phyloP scores from a whole-genome alignment of 37 sponge, comb jelly and placozoan genomes.

The Eunapius fragilis region DNA sequence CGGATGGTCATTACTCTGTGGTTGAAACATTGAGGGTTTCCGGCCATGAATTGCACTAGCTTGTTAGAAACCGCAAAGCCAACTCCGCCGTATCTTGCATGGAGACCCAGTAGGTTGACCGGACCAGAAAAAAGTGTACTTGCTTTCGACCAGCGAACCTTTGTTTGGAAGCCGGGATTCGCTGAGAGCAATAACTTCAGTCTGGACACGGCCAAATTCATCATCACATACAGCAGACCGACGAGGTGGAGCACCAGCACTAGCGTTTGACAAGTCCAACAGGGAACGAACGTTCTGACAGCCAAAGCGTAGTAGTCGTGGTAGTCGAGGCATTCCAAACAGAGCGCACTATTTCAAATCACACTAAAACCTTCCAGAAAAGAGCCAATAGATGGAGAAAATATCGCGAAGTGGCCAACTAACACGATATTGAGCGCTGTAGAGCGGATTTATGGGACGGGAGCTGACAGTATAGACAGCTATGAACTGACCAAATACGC shows the following conservation, averaged over 20 bases:
- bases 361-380: no score
- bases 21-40: not conserved
- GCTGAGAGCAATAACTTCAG: not conserved
- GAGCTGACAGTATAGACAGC: no score
- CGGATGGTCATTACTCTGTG: not conserved
- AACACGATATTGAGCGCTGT: not conserved
- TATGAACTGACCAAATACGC: no score
- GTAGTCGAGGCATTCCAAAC: not conserved
- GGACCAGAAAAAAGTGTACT: not conserved
- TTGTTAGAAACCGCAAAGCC: not conserved
- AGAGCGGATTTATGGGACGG: not conserved
- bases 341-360: no score
- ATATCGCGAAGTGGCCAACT: not conserved
- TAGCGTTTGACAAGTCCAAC: not conserved
- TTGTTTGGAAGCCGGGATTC: not conserved
- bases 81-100: not conserved
- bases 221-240: not conserved
- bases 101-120: not conserved
- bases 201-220: not conserved
- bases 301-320: not conserved
- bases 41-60: not conserved
- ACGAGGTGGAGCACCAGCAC: not conserved
- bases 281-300: not conserved
- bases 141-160: not conserved
- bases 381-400: not conserved